These are phyloP conservation scores for Cremastinae sp. DNA, from an alignment of 2,888 invertebrate species.

Conservation along the genomic window DNA sequence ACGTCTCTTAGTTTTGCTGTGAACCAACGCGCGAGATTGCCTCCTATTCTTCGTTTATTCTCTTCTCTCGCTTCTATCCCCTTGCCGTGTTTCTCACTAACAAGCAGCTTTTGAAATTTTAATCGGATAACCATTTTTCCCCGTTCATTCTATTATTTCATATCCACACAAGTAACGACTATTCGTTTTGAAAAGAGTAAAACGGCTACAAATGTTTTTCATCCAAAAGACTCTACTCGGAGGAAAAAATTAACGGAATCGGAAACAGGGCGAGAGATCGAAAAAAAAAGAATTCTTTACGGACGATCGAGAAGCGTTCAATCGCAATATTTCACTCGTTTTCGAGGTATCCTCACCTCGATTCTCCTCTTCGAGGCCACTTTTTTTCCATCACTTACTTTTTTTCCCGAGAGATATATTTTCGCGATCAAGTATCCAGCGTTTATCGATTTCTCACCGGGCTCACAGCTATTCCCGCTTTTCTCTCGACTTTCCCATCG, in stretches of 20 bases:
- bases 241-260: neutral
- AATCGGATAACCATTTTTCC: slow-evolving; percentile 18
- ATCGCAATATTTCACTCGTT: slow-evolving; percentile 27
- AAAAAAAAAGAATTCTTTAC: neutral
- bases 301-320: slow-evolving; percentile 6
- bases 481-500: slow-evolving; percentile 22
- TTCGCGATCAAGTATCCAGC: slow-evolving; percentile 30
- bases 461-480: slow-evolving; percentile 19
- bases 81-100: slow-evolving; percentile 46
- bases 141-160: slow-evolving; percentile 10
- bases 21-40: slow-evolving; percentile 61
- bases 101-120: slow-evolving; percentile 48
- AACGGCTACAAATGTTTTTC: neutral
- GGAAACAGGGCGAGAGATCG: neutral
- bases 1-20: slow-evolving; percentile 60
- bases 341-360: slow-evolving; percentile 15
- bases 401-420: neutral
- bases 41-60: neutral
- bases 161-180: slow-evolving; percentile 9
- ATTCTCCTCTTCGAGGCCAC: slow-evolving; percentile 1
- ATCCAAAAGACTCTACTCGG: neutral
- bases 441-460: slow-evolving; percentile 40
- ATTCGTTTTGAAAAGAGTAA: neutral
- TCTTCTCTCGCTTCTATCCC: slow-evolving; percentile 16
- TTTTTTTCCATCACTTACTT: slow-evolving; percentile 15